Conservation (phyloP, 2,888 invertebrate genomes). For the Antheraea yamamai region DNA sequence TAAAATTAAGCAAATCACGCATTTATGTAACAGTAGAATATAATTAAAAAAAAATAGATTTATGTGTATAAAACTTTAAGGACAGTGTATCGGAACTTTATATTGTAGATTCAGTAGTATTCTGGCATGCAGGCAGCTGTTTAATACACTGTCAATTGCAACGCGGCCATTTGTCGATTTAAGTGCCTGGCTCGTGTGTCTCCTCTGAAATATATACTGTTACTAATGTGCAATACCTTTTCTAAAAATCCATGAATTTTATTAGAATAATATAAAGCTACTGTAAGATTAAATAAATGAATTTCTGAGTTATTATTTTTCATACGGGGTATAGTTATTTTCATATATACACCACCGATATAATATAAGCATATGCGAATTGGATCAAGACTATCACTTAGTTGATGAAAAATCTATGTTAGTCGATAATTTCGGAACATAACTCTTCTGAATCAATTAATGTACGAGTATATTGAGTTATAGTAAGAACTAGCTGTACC, state of each 20-base stretch:
- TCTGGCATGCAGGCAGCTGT: slow-evolving; percentile 76
- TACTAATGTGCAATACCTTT: slow-evolving; percentile 32
- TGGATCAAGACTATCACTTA: neutral
- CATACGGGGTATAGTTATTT: neutral
- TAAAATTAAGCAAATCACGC: neutral
- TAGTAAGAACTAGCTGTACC: no score
- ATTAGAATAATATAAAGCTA: slow-evolving; percentile 15
- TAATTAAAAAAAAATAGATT: neutral
- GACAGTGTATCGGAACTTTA: slow-evolving; percentile 39
- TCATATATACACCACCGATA: neutral
- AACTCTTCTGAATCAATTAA: neutral
- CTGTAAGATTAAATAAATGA: neutral
- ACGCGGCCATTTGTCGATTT: slow-evolving; percentile 77
- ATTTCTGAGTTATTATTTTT: neutral
- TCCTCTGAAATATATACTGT: slow-evolving; percentile 58
- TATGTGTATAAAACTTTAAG: neutral
- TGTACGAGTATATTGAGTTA: neutral
- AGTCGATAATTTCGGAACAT: neutral
- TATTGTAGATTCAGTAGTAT: slow-evolving; percentile 49
- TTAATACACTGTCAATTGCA: slow-evolving; percentile 81
- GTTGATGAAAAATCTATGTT: neutral
- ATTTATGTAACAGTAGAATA: neutral
- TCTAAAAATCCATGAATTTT: slow-evolving; percentile 23
- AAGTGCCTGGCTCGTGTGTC: slow-evolving; percentile 69
- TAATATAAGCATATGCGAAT: neutral